phyloP scores from a whole-genome alignment of 2,888 invertebrate species.

The Drosophila niveifrons region DNA sequence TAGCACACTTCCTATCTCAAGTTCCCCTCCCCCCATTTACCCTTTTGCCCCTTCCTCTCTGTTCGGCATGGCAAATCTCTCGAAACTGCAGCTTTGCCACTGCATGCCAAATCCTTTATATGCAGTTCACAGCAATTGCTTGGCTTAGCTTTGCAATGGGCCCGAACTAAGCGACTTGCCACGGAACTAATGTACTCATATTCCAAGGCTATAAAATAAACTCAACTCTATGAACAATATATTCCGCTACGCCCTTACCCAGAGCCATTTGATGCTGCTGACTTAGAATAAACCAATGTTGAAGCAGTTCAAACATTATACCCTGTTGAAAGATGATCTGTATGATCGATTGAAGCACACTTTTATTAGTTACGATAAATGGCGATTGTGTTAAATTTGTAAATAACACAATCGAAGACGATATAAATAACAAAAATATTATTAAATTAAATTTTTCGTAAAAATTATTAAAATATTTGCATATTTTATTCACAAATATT shows the following conservation, averaged over 20 bases:
- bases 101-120: conserved; percentile 76
- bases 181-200: conserved; percentile 68
- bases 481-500: too few relatives aligned
- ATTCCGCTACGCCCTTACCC: conserved; percentile 70
- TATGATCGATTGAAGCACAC: not conserved
- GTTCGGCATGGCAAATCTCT: conserved; percentile 27
- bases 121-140: conserved; percentile 72
- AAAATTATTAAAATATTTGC: too few relatives aligned
- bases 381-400: too few relatives aligned
- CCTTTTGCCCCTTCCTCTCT: conserved; percentile 2
- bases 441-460: too few relatives aligned
- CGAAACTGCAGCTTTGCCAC: conserved; percentile 61
- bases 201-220: conserved; percentile 45
- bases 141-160: conserved; percentile 32
- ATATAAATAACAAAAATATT: too few relatives aligned
- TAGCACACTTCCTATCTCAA: conserved; percentile 51
- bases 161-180: conserved; percentile 43
- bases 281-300: conserved; percentile 20
- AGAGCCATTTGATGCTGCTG: conserved; percentile 46
- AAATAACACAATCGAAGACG: too few relatives aligned
- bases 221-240: conserved; percentile 50
- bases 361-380: too few relatives aligned
- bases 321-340: not conserved
- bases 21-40: conserved; percentile 7
- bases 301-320: conserved; percentile 11